Percentiles rank a stretch among this genome's conserved stretches.
Evolutionary conservation across 2,113 vertebrate species (phyloP).

Genomic region (Manacus vitellinus): DNA sequence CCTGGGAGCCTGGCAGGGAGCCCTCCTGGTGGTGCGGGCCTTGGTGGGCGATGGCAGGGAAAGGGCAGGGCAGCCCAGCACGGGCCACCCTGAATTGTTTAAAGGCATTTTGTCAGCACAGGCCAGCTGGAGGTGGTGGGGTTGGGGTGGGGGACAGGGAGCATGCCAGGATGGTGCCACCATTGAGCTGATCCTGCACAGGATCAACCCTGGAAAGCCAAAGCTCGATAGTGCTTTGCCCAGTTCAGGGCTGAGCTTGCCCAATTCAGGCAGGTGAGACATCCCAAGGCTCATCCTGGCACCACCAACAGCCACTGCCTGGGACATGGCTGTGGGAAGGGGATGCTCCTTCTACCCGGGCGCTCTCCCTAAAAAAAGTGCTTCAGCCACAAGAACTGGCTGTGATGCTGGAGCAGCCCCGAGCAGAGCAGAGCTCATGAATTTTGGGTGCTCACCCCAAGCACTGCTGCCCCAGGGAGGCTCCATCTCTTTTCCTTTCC

Average conservation of each 20-base stretch:
- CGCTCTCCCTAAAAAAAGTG: neutral
- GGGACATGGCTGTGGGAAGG: accelerated
- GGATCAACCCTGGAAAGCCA: neutral
- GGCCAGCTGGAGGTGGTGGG: neutral
- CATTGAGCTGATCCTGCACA: accelerated
- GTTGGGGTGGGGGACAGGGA: neutral
- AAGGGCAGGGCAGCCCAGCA: neutral
- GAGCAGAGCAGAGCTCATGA: neutral
- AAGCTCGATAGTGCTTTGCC: neutral
- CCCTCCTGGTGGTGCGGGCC: neutral
- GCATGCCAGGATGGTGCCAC: accelerated
- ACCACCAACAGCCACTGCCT: accelerated
- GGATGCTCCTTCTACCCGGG: neutral
- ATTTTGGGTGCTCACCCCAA: neutral
- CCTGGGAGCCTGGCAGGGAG: conserved; percentile 17
- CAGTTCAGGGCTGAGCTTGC: neutral
- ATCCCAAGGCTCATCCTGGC: neutral
- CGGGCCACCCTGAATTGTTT: accelerated
- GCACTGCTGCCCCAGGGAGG: neutral
- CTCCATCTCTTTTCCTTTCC: neutral
- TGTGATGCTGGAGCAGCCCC: neutral
- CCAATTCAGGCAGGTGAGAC: neutral
- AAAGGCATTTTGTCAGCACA: neutral
- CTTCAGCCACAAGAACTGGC: neutral
- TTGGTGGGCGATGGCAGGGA: neutral